Conservation (phyloP, 2,888 invertebrate species). For the Cephalotes varians region DNA sequence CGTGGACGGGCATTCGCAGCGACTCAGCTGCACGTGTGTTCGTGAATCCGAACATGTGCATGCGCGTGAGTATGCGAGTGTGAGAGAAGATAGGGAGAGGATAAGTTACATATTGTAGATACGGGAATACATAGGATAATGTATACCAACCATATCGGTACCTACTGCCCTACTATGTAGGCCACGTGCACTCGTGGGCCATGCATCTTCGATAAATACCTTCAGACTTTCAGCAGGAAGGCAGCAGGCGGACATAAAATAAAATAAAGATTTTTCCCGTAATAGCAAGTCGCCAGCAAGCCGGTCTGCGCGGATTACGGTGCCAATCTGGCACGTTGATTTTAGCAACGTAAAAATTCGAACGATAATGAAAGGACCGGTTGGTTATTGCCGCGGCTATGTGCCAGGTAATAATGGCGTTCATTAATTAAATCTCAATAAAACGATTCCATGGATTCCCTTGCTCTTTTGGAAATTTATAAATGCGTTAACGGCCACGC, state of each 20-base stretch:
- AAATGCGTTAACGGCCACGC: conserved; percentile 41
- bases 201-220: conserved; percentile 76
- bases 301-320: conserved; percentile 47
- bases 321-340: conserved; percentile 13
- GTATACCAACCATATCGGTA: conserved; percentile 65
- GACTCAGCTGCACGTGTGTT: conserved; percentile 11
- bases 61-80: conserved; percentile 6
- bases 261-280: conserved; percentile 66
- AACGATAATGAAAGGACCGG: conserved; percentile 18
- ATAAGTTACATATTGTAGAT: conserved; percentile 61
- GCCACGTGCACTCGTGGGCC: conserved; percentile 66
- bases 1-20: conserved; percentile 47
- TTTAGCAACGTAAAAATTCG: conserved; percentile 15
- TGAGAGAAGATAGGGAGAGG: background rate
- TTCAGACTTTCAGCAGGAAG: conserved; percentile 38
- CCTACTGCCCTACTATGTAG: conserved; percentile 64
- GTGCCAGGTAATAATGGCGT: conserved; percentile 4
- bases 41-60: conserved; percentile 21
- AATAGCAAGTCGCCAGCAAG: conserved; percentile 50
- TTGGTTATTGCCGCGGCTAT: conserved; percentile 50
- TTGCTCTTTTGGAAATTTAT: conserved; percentile 34
- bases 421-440: conserved; percentile 52
- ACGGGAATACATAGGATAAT: conserved; percentile 66
- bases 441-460: conserved; percentile 26
- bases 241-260: conserved; percentile 49